Conservation (phyloP, 2,888 invertebrate species). For the Falcaria lacertinaria region DNA sequence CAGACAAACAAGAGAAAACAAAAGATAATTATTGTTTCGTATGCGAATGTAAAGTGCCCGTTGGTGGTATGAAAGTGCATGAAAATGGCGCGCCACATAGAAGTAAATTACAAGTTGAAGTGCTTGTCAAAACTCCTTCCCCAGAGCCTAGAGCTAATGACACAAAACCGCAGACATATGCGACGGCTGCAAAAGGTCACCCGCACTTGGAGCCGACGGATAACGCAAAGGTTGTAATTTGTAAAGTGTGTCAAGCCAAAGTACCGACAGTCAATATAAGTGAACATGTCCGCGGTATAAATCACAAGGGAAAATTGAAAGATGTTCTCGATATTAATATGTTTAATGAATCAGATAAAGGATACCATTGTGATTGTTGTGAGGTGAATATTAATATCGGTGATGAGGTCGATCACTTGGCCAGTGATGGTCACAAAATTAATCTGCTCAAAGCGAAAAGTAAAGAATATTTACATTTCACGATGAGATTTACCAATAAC, state of each 20-base stretch:
- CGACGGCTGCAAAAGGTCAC: background rate
- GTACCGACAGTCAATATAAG: background rate
- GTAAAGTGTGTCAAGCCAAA: background rate
- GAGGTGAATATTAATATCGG: background rate
- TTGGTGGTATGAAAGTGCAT: background rate
- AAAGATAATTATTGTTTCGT: background rate
- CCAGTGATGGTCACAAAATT: background rate
- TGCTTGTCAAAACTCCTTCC: no score
- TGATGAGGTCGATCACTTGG: background rate
- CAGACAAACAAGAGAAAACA: background rate
- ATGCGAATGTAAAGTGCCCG: background rate
- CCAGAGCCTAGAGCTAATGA: background rate
- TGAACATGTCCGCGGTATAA: background rate
- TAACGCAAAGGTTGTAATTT: background rate
- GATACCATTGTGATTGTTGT: background rate
- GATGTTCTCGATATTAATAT: background rate
- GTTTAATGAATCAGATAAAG: background rate
- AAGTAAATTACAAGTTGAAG: background rate
- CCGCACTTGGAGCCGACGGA: background rate
- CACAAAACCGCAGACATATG: background rate
- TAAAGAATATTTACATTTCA: background rate
- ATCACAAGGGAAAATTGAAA: background rate
- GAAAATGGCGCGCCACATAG: background rate
- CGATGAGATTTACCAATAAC: background rate
- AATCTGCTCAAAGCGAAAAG: background rate